Evolutionary conservation across 1,140 invertebrate genomes (phyloP).

Genomic region (Pachyrhynchus sulphureomaculatus): DNA sequence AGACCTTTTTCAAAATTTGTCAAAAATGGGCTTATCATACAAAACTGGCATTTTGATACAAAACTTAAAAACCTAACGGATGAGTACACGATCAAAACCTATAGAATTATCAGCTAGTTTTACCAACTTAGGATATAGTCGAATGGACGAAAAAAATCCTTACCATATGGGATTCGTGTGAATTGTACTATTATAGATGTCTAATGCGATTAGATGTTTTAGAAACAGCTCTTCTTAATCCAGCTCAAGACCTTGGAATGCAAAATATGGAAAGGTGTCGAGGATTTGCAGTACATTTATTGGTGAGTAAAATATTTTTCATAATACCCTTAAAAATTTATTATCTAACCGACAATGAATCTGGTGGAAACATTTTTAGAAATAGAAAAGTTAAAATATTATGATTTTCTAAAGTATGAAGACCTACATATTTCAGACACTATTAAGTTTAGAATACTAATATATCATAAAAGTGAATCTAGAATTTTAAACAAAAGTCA

Average conservation of each 20-base stretch:
- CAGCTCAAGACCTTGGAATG: conserved; percentile 76
- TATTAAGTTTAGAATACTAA: too few relatives aligned
- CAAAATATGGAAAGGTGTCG: conserved; percentile 80
- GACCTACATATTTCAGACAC: too few relatives aligned
- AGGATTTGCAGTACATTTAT: conserved; percentile 67
- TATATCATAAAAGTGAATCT: too few relatives aligned
- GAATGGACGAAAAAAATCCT: conserved; percentile 58
- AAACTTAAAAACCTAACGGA: conserved; percentile 48
- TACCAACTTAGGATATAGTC: conserved; percentile 50
- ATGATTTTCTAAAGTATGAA: too few relatives aligned
- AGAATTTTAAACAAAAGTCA: too few relatives aligned
- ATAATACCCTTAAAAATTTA: too few relatives aligned
- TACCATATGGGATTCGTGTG: conserved; percentile 70
- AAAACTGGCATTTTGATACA: conserved; percentile 65
- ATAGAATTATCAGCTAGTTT: conserved; percentile 60
- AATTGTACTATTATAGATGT: conserved; percentile 74
- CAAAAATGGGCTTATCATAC: conserved; percentile 73
- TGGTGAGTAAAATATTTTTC: conserved; percentile 50
- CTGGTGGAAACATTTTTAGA: background rate
- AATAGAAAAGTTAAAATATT: too few relatives aligned
- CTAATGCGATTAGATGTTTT: conserved; percentile 69
- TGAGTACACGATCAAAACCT: conserved; percentile 60
- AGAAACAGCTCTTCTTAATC: conserved; percentile 61
- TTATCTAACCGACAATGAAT: too few relatives aligned
- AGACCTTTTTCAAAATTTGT: conserved; percentile 79